These are phyloP conservation scores for Bacillus rossius DNA, from an alignment of 1,140 invertebrate genomes.

Conservation along the genomic window DNA sequence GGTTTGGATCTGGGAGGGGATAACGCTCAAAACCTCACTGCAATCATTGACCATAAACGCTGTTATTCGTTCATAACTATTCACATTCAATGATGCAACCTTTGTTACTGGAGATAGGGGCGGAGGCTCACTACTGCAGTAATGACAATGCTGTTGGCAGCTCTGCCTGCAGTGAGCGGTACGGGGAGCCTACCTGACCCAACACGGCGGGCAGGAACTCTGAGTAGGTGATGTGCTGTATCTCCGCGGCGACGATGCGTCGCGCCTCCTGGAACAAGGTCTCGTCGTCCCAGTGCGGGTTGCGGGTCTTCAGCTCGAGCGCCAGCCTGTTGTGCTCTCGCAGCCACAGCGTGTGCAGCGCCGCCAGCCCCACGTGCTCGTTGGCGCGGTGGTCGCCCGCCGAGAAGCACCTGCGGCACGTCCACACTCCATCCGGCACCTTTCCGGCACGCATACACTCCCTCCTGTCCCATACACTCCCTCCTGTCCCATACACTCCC, in stretches of 20 bases:
- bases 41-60: too few relatives aligned
- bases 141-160: too few relatives aligned
- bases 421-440: neutral
- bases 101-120: too few relatives aligned
- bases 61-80: too few relatives aligned
- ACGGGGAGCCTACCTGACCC: slow-evolving; percentile 43
- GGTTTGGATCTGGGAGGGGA: too few relatives aligned
- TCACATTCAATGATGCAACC: too few relatives aligned
- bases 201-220: slow-evolving; percentile 54
- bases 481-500: too few relatives aligned
- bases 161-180: too few relatives aligned
- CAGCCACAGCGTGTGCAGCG: slow-evolving; percentile 40
- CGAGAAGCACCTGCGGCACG: slow-evolving; percentile 44
- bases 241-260: slow-evolving; percentile 47
- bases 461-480: too few relatives aligned
- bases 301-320: slow-evolving; percentile 38
- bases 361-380: slow-evolving; percentile 41
- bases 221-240: slow-evolving; percentile 55
- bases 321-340: slow-evolving; percentile 42
- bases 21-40: too few relatives aligned
- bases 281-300: slow-evolving; percentile 46
- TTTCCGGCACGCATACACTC: too few relatives aligned
- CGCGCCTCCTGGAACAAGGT: slow-evolving; percentile 47
- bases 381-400: slow-evolving; percentile 46
- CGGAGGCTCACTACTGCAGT: too few relatives aligned